Conservation (phyloP, 1,140 invertebrate genomes). For the Lamellibrachia luymesi region DNA sequence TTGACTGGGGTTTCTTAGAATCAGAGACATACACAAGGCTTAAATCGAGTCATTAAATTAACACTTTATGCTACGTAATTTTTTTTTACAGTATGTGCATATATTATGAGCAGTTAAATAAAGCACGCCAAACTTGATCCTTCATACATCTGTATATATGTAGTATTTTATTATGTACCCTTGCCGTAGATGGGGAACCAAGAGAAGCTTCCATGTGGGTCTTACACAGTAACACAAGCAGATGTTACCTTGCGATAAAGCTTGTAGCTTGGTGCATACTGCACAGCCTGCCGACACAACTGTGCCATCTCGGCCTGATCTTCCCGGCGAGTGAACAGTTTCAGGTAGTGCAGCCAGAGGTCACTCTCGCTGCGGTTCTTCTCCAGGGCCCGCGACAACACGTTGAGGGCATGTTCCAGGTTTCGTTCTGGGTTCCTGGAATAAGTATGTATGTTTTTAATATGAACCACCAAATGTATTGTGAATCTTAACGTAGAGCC, state of each 20-base stretch:
- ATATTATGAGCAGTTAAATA: too few species aligned
- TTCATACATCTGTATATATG: too few species aligned
- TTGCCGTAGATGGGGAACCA: too few species aligned
- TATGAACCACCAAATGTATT: not conserved
- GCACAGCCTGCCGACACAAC: conserved; percentile 41
- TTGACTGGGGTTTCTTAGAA: too few species aligned
- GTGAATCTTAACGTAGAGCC: not conserved
- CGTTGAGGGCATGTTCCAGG: conserved; percentile 48
- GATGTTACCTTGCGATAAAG: conserved; percentile 44
- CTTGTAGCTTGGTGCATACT: conserved; percentile 43
- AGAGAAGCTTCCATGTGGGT: not conserved
- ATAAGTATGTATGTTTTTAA: not conserved
- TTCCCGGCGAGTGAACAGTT: conserved; percentile 36
- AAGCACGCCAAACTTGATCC: too few species aligned
- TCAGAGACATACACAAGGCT: too few species aligned
- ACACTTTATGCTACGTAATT: too few species aligned
- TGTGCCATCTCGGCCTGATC: conserved; percentile 37
- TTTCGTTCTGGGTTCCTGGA: conserved; percentile 15
- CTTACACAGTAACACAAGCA: not conserved
- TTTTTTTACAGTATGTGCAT: too few species aligned
- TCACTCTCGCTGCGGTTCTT: conserved; percentile 39
- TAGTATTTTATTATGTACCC: too few species aligned
- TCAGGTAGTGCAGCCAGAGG: conserved; percentile 48
- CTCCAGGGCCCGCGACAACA: conserved; percentile 49
- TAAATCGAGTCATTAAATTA: too few species aligned